Conservation (phyloP, 2,797 vertebrate genomes). For the Gadopsis bispinosus region DNA sequence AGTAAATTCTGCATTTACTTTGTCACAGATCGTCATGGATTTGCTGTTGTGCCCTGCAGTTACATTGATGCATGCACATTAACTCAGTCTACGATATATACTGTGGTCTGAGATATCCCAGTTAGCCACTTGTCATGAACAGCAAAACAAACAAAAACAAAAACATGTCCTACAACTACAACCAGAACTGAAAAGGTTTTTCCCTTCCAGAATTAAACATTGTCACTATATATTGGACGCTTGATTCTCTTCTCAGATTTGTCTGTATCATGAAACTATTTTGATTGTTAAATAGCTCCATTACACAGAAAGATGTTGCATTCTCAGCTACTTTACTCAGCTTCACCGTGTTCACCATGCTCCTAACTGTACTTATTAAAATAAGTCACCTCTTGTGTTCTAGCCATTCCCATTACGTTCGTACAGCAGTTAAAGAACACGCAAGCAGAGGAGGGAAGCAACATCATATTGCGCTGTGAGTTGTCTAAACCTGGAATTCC, state of each 20-base stretch:
- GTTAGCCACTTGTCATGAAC: background rate
- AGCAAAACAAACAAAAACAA: too few relatives aligned
- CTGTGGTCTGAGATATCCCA: background rate
- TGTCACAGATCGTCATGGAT: background rate
- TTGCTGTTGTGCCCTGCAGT: background rate
- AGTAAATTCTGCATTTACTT: background rate
- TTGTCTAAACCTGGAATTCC: slow-evolving; percentile 83
- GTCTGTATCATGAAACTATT: background rate
- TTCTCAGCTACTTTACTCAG: background rate
- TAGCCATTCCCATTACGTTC: slow-evolving; percentile 83
- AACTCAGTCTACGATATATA: background rate
- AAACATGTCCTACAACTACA: background rate
- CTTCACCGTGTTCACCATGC: background rate
- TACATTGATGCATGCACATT: background rate
- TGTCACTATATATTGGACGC: background rate
- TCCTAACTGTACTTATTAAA: background rate
- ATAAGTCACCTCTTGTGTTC: slow-evolving; percentile 12
- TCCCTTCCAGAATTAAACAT: background rate
- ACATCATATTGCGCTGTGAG: slow-evolving; percentile 84
- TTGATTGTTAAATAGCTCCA: background rate
- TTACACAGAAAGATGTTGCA: background rate
- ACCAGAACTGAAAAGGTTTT: background rate
- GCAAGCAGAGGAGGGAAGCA: slow-evolving; percentile 82
- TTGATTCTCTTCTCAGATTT: background rate
- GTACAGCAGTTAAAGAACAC: slow-evolving; percentile 79